Percentiles rank a stretch among this genome's conserved stretches.
Evolutionary conservation across 2,797 vertebrate species (phyloP).

Genomic region (Scolopax rusticola): DNA sequence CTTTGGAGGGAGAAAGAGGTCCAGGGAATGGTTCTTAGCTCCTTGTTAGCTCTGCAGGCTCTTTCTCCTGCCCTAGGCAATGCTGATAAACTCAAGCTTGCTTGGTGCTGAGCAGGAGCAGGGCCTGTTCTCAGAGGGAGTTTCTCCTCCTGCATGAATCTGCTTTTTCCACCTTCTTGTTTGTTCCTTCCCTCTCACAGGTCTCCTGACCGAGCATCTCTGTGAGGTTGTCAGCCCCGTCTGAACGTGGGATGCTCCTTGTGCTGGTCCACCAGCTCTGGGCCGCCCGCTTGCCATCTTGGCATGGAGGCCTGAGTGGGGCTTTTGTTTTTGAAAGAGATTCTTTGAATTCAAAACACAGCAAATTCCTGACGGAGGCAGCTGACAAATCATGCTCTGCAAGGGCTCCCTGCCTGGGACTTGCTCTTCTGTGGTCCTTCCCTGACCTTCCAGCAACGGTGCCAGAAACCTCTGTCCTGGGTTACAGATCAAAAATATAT

Average conservation of each 20-base stretch:
- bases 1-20: neutral
- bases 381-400: neutral
- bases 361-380: neutral
- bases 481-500: conserved; percentile 20
- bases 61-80: neutral
- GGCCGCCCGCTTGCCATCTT: neutral
- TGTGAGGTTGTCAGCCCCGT: neutral
- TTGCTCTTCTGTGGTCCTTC: neutral
- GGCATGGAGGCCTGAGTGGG: neutral
- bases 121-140: neutral
- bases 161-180: neutral
- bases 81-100: neutral
- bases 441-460: neutral
- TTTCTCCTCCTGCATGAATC: neutral
- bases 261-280: neutral
- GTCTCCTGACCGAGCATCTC: fast-evolving
- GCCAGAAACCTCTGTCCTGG: neutral
- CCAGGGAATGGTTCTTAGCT: neutral
- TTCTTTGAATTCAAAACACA: conserved; percentile 39
- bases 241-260: neutral
- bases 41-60: neutral
- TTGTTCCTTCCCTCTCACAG: neutral
- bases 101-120: neutral
- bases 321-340: conserved; percentile 35
- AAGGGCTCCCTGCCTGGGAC: neutral